Evolutionary conservation across 2,888 invertebrate species (phyloP), one percentile per base, ranked within the genome.

Genomic region (Syrista parreyssii): DNA sequence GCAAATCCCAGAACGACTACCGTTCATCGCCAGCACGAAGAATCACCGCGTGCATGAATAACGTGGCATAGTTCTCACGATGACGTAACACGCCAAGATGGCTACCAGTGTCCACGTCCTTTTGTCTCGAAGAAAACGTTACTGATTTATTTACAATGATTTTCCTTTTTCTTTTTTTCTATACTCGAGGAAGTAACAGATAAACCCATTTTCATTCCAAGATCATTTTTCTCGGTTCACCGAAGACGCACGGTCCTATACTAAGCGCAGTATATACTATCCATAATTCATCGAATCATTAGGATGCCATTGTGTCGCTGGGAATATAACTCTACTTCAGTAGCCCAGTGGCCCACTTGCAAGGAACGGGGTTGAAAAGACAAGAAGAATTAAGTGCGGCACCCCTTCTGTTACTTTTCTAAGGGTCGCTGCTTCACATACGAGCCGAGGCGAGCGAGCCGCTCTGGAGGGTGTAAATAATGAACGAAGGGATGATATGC

Each of bases 311-410:
- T 74, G 74, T 74, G 74, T 74, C 74, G 74, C 74, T 31, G 31
- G 33, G 36, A 35, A 23, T 36, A 74, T 74, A 74, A 74, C 74
- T 34, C 33, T 74, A 74, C 74, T 74, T 78, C 78, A 79, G 80
- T 87, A 88, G 87, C 87, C 89, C 87, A 90, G 82, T 89, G 87
- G 89, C 88, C 88, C 87, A 89, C 87, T 84, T 85, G 84, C 83
- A 79, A 76, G 82, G 82, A 80, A 82, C 55, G 82, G 82, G 81
- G 84, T 73, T 69, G 84, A 79, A 83, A 85, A 86, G 86, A 85
- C 84, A 84, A 86, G 85, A 81, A 84, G 84, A 85, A 85, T 85
- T 83, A 86, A 85, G 84, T 82, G 83, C 80, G 79, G 80, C 77
- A 75, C 71, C 31, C 80, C 71, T 71, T 71, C 71, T 32, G 32